Evolutionary conservation across 1,140 invertebrate species (phyloP).

Genomic region (Brachionus sp.): DNA sequence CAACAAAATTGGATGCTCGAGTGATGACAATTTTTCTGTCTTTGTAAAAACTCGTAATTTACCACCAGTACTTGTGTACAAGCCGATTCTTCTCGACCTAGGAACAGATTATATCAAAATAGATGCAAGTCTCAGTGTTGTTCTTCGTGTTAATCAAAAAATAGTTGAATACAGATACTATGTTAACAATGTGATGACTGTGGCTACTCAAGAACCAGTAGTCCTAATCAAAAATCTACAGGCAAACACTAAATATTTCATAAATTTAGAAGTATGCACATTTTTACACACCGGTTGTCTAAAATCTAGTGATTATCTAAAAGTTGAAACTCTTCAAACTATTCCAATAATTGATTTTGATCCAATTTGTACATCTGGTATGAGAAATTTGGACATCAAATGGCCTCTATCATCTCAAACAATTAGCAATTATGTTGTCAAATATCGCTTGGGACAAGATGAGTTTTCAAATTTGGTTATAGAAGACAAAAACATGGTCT

Average conservation of each 20-base stretch:
- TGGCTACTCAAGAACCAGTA: not conserved
- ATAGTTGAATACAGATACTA: not conserved
- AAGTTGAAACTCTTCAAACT: not conserved
- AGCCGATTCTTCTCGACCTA: not conserved
- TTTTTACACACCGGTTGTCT: not conserved
- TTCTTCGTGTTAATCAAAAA: not conserved
- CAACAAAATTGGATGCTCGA: not conserved
- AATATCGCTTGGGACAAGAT: not conserved
- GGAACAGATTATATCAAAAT: not conserved
- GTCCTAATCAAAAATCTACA: not conserved
- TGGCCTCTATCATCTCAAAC: not conserved
- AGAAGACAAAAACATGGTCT: not conserved
- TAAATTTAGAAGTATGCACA: constrained; percentile 25
- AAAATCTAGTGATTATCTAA: constrained; percentile 4
- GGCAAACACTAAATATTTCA: not conserved
- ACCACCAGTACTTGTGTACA: not conserved
- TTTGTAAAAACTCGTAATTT: not conserved
- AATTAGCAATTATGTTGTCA: not conserved
- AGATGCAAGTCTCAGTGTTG: constrained; percentile 2
- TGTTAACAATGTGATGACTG: not conserved
- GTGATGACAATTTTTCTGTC: not conserved
- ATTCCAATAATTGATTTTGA: not conserved
- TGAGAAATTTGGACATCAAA: not conserved
- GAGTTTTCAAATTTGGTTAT: not conserved
- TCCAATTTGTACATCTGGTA: not conserved